phyloP scores from a whole-genome alignment of 1,140 invertebrate species.

The Drosophila tsacasi region DNA sequence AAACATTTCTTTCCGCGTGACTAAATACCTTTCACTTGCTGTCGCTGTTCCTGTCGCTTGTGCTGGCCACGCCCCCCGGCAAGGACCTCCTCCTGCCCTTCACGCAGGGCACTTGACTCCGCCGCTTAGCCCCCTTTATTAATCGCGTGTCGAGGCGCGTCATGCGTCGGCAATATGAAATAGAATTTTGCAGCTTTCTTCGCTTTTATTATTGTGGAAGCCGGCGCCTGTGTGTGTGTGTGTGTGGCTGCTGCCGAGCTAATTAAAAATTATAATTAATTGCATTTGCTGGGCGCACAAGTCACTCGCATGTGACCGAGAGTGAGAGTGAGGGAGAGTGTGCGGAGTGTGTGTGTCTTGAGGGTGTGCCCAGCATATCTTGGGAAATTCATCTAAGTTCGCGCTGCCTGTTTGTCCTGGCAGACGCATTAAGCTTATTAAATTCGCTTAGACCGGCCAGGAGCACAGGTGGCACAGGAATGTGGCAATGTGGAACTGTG shows the following conservation, averaged over 20 bases:
- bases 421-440: slow-evolving; percentile 80
- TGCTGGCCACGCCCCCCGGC: slow-evolving; percentile 47
- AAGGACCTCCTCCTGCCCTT: slow-evolving; percentile 10
- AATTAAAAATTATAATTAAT: slow-evolving; percentile 84
- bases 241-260: slow-evolving; percentile 65
- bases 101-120: slow-evolving; percentile 36
- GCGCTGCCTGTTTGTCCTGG: slow-evolving; percentile 52
- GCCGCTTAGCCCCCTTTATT: slow-evolving; percentile 59
- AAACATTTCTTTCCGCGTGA: slow-evolving; percentile 82
- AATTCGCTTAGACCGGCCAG: slow-evolving; percentile 62
- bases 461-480: slow-evolving; percentile 8
- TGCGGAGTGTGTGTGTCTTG: slow-evolving; percentile 53
- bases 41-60: slow-evolving; percentile 55
- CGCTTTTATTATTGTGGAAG: slow-evolving; percentile 52
- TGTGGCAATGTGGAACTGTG: neutral
- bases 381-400: slow-evolving; percentile 82
- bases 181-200: slow-evolving; percentile 67
- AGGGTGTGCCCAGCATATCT: slow-evolving; percentile 78
- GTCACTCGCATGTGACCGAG: slow-evolving; percentile 40
- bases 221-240: slow-evolving; percentile 12
- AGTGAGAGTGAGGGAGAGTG: neutral
- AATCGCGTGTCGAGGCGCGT: slow-evolving; percentile 76
- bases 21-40: slow-evolving; percentile 82
- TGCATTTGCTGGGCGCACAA: slow-evolving; percentile 76
- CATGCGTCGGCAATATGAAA: slow-evolving; percentile 73